These are phyloP conservation scores for Dolichallabes microphthalmus DNA, from an alignment of 2,113 vertebrate species.

Conservation along the genomic window DNA sequence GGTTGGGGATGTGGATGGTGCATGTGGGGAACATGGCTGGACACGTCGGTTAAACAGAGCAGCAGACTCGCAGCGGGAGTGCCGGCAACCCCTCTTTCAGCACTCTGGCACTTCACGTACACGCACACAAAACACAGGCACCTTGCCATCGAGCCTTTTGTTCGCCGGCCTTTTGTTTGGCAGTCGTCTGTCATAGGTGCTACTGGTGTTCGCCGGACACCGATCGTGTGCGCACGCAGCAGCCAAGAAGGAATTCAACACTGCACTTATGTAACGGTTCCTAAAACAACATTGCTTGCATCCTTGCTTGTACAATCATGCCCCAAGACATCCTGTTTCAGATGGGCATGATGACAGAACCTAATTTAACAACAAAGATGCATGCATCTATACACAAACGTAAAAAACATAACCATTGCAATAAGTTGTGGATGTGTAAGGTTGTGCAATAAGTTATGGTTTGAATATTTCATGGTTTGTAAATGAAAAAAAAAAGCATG, in stretches of 20 bases:
- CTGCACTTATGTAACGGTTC: slow-evolving; percentile 20
- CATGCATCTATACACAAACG: slow-evolving; percentile 51
- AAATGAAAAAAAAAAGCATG: background rate
- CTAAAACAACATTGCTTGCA: slow-evolving; percentile 30
- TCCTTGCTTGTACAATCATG: slow-evolving; percentile 48
- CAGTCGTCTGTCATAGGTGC: slow-evolving; percentile 62
- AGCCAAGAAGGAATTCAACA: slow-evolving; percentile 5
- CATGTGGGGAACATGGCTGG: slow-evolving; percentile 74
- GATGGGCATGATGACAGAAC: slow-evolving; percentile 52
- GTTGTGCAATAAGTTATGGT: background rate
- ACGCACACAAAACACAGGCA: slow-evolving; percentile 42
- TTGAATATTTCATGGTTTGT: background rate
- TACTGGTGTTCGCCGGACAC: slow-evolving; percentile 57
- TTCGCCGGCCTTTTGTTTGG: slow-evolving; percentile 59
- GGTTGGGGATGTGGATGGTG: slow-evolving; percentile 67
- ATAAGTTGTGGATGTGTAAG: background rate
- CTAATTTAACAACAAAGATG: slow-evolving; percentile 58
- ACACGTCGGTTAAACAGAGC: slow-evolving; percentile 75
- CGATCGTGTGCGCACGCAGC: slow-evolving; percentile 38
- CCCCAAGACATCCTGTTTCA: slow-evolving; percentile 45
- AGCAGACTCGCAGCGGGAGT: slow-evolving; percentile 71
- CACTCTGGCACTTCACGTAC: slow-evolving; percentile 62
- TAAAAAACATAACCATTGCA: background rate
- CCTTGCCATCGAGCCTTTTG: slow-evolving; percentile 73
- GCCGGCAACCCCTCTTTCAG: slow-evolving; percentile 76